Conservation (phyloP, 2,797 vertebrate genomes). For the Anguilla obscura region DNA sequence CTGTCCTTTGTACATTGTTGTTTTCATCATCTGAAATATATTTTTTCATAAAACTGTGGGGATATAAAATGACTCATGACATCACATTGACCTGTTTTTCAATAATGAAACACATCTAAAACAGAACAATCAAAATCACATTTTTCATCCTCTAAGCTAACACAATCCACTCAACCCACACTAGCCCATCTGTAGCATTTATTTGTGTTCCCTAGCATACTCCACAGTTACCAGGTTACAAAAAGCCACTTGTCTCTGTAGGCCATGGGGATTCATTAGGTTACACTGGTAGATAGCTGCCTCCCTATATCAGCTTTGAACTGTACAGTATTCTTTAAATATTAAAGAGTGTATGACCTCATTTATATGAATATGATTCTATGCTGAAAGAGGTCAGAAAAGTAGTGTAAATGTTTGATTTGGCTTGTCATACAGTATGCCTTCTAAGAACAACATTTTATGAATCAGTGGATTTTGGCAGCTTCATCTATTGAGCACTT, state of each 20-base stretch:
- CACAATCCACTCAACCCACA: neutral
- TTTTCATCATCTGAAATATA: neutral
- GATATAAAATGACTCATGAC: neutral
- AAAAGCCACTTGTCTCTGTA: neutral
- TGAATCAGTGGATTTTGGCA: neutral
- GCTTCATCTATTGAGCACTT: neutral
- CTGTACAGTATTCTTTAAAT: neutral
- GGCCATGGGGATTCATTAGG: slow-evolving; percentile 5
- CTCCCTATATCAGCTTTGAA: neutral
- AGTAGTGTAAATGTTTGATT: neutral
- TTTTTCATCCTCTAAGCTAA: neutral
- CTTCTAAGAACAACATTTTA: neutral
- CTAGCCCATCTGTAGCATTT: neutral
- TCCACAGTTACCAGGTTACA: slow-evolving; percentile 17
- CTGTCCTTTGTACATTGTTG: neutral
- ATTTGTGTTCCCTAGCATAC: neutral
- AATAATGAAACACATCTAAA: neutral
- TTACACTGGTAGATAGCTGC: neutral
- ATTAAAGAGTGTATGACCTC: neutral
- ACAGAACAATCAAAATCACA: neutral
- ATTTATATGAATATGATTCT: neutral
- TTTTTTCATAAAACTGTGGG: too few relatives aligned
- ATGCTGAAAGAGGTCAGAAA: neutral
- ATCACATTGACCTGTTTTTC: neutral
- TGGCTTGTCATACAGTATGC: neutral